phyloP scores from a whole-genome alignment of 1,140 invertebrate genomes.

The Drosophila elegans region DNA sequence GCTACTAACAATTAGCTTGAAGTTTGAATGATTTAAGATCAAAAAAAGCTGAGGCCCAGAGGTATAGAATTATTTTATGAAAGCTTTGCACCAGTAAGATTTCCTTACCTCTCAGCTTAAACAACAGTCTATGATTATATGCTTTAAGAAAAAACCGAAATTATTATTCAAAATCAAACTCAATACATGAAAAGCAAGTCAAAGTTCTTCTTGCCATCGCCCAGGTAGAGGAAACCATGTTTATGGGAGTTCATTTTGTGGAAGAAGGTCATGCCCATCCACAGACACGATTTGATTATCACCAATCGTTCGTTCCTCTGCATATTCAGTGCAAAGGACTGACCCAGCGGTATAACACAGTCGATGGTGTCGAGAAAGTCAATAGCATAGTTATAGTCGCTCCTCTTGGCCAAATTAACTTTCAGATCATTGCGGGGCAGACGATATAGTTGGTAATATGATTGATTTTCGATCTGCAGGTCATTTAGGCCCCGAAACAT shows the following conservation, averaged over 20 bases:
- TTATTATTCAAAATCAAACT: slow-evolving; percentile 24
- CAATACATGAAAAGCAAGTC: slow-evolving; percentile 90
- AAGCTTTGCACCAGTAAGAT: no score
- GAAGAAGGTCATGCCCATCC: slow-evolving; percentile 91
- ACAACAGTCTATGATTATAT: background rate
- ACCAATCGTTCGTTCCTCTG: slow-evolving; percentile 86
- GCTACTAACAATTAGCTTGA: no score
- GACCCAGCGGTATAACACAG: slow-evolving; percentile 62
- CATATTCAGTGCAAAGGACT: slow-evolving; percentile 85
- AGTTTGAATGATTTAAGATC: no score
- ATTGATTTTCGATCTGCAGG: slow-evolving; percentile 87
- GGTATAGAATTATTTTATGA: no score
- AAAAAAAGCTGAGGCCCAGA: no score
- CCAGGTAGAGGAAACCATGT: slow-evolving; percentile 90
- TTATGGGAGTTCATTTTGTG: slow-evolving; percentile 88
- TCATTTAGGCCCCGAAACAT: slow-evolving; percentile 88
- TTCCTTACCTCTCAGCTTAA: no score
- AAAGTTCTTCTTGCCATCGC: slow-evolving; percentile 90
- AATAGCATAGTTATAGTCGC: slow-evolving; percentile 91
- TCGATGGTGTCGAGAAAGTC: slow-evolving; percentile 92
- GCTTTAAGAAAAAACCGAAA: slow-evolving; percentile 7
- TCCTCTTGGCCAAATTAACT: slow-evolving; percentile 88
- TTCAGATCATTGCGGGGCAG: slow-evolving; percentile 89
- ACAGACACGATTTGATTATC: slow-evolving; percentile 89
- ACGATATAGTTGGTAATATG: slow-evolving; percentile 89